A percentile compares a stretch with the other conserved stretches of the same genome.
Evolutionary conservation across 2,888 invertebrate genomes (phyloP).

Genomic region (Leptinotarsa peninsularis): DNA sequence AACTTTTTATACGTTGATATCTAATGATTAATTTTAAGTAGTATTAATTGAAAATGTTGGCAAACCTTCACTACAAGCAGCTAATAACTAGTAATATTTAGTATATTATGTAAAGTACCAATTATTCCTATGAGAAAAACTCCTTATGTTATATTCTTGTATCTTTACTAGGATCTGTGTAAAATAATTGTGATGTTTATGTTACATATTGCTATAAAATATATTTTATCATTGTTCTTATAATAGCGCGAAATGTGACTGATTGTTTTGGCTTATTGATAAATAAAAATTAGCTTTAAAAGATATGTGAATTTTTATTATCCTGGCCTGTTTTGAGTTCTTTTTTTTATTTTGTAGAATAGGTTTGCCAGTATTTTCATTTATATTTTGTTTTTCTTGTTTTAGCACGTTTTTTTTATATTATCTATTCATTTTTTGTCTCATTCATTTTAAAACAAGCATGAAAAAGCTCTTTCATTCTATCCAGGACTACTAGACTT

Average conservation of each 20-base stretch:
- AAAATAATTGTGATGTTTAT: slow-evolving; percentile 31
- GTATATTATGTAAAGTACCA: slow-evolving; percentile 10
- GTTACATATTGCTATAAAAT: slow-evolving; percentile 12
- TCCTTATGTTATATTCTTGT: slow-evolving; percentile 49
- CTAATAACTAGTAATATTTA: slow-evolving; percentile 35
- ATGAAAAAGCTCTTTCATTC: not conserved
- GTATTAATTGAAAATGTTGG: slow-evolving; percentile 63
- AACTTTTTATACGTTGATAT: not conserved
- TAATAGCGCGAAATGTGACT: slow-evolving; percentile 44
- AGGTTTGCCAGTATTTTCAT: slow-evolving; percentile 66
- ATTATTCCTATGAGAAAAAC: slow-evolving; percentile 25
- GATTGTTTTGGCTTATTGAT: slow-evolving; percentile 45
- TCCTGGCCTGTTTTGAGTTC: slow-evolving; percentile 42
- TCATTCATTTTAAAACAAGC: not conserved
- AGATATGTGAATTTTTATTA: slow-evolving; percentile 46
- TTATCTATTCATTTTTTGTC: slow-evolving; percentile 11
- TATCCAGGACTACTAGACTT: no score
- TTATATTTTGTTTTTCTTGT: slow-evolving; percentile 40
- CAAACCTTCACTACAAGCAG: slow-evolving; percentile 68
- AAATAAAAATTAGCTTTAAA: slow-evolving; percentile 46
- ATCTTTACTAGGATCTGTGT: slow-evolving; percentile 34
- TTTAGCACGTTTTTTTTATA: slow-evolving; percentile 20
- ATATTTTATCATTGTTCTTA: slow-evolving; percentile 16
- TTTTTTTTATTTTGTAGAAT: slow-evolving; percentile 57
- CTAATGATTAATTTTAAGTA: slow-evolving; percentile 17